These are phyloP conservation scores for Prionailurus bengalensis DNA, from an alignment of 2,113 vertebrate genomes.

Conservation along the genomic window DNA sequence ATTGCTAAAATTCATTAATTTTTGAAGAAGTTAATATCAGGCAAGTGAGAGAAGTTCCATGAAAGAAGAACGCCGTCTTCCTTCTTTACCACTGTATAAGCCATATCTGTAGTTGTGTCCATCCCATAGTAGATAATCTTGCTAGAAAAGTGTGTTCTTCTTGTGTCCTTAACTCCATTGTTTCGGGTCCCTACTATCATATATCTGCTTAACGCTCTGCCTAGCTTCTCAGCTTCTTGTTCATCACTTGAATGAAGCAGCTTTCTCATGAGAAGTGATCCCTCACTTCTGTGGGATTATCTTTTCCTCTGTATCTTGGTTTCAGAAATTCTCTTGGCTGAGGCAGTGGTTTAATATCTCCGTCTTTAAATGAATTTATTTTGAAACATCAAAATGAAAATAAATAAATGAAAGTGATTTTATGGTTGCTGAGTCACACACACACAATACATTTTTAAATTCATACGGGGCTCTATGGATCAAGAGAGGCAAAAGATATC, in stretches of 20 bases:
- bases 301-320: neutral
- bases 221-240: neutral
- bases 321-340: neutral
- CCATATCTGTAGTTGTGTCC: neutral
- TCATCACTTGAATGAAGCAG: neutral
- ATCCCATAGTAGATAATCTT: neutral
- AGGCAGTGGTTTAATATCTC: neutral
- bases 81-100: neutral
- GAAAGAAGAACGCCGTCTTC: neutral
- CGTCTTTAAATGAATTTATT: neutral
- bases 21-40: no score
- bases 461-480: neutral
- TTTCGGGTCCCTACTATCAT: neutral
- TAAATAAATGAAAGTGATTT: neutral
- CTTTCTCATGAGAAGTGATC: neutral
- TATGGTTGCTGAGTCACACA: neutral
- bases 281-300: neutral
- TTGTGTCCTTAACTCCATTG: neutral
- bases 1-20: neutral
- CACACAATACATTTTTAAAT: neutral
- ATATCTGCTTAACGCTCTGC: neutral
- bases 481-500: neutral
- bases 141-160: neutral
- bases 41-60: neutral
- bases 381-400: neutral